Evolutionary conservation across 2,113 vertebrate genomes (phyloP).

Genomic region (Tonatia bakeri): DNA sequence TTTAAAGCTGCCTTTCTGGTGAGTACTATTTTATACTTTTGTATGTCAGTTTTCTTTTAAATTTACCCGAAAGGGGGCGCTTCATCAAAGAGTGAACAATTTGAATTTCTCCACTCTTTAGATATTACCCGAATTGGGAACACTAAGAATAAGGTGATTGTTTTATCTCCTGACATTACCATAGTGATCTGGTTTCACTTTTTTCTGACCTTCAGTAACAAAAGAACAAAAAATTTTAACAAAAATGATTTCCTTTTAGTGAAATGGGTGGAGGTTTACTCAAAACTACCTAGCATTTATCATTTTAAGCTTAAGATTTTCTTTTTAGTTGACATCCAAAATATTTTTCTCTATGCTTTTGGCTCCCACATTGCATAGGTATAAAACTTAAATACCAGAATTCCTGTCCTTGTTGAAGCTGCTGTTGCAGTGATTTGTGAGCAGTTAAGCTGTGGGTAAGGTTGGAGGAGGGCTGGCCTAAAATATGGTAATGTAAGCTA

Average conservation of each 20-base stretch:
- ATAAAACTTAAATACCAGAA: not conserved
- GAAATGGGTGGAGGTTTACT: not conserved
- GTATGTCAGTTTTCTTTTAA: not conserved
- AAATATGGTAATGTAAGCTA: not conserved
- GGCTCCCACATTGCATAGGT: not conserved
- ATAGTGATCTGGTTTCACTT: not conserved
- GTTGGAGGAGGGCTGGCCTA: not conserved
- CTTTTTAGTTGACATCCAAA: not conserved
- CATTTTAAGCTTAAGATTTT: not conserved
- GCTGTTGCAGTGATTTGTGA: not conserved
- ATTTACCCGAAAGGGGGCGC: not conserved
- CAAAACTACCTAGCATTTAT: not conserved
- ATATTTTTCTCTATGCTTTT: not conserved
- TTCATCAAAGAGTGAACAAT: not conserved
- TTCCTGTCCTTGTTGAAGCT: not conserved
- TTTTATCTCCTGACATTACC: not conserved
- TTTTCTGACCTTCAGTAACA: not conserved
- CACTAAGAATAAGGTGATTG: not conserved
- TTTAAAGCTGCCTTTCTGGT: conserved; percentile 70
- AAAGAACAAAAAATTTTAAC: not conserved
- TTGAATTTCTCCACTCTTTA: not conserved
- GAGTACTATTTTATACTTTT: conserved; percentile 66
- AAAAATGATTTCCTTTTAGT: not conserved
- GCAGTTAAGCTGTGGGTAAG: not conserved
- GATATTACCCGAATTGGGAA: not conserved